Evolutionary conservation across 1,140 invertebrate genomes (phyloP).

Genomic region (Danaus melanippus): DNA sequence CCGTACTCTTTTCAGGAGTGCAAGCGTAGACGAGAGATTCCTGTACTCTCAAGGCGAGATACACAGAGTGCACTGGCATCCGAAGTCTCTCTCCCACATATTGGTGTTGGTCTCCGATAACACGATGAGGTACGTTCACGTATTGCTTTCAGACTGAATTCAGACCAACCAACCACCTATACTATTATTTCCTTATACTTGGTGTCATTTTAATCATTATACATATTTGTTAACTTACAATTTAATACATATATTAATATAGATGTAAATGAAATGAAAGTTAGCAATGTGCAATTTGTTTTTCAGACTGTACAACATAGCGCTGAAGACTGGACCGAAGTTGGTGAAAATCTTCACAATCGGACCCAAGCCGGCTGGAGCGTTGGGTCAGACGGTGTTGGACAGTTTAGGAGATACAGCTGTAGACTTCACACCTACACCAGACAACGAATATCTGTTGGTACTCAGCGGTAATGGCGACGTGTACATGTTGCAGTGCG

Average conservation of each 20-base stretch:
- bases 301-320: slow-evolving; percentile 72
- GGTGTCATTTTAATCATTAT: too few species aligned
- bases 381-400: slow-evolving; percentile 71
- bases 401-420: slow-evolving; percentile 84
- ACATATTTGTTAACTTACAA: too few species aligned
- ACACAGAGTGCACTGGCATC: slow-evolving; percentile 85
- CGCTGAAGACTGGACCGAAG: slow-evolving; percentile 43
- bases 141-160: background rate
- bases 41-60: slow-evolving; percentile 76
- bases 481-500: slow-evolving; percentile 77
- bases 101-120: slow-evolving; percentile 88
- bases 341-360: slow-evolving; percentile 74
- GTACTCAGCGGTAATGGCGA: slow-evolving; percentile 89
- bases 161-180: too few species aligned
- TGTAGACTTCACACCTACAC: slow-evolving; percentile 88
- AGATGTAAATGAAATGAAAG: too few species aligned
- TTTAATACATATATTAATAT: too few species aligned
- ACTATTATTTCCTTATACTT: too few species aligned
- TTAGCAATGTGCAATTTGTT: slow-evolving; percentile 1
- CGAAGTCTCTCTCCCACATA: slow-evolving; percentile 81
- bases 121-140: slow-evolving; percentile 76
- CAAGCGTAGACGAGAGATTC: slow-evolving; percentile 74
- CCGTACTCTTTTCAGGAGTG: slow-evolving; percentile 39
- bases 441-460: slow-evolving; percentile 79
- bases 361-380: slow-evolving; percentile 70